Evolutionary conservation across 2,888 invertebrate species (phyloP).

Genomic region (Ramazzottius varieornatus): DNA sequence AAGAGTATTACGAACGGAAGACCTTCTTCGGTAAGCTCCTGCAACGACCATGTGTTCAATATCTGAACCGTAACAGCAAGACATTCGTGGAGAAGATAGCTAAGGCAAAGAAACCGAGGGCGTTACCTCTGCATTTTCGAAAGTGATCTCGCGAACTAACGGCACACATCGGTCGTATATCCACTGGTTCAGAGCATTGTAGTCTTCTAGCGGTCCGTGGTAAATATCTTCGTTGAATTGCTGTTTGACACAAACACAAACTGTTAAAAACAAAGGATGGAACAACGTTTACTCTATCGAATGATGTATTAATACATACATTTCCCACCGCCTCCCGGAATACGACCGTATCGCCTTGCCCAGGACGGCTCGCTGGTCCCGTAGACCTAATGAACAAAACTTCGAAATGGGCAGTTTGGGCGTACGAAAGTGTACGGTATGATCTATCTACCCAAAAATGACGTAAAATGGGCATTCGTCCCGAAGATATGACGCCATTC

Average conservation of each 20-base stretch:
- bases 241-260: not conserved
- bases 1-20: constrained; percentile 90
- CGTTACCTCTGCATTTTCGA: constrained; percentile 82
- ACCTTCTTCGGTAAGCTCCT: constrained; percentile 86
- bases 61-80: not conserved
- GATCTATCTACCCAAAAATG: constrained; percentile 42
- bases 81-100: not conserved
- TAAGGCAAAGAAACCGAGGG: not conserved
- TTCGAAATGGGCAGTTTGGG: not conserved
- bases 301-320: not conserved
- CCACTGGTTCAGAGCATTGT: not conserved
- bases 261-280: not conserved
- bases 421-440: not conserved
- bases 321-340: not conserved
- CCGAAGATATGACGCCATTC: constrained; percentile 54
- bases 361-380: constrained; percentile 9
- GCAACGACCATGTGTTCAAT: constrained; percentile 3
- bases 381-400: constrained; percentile 9
- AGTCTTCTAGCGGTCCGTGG: not conserved
- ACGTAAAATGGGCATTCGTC: constrained; percentile 85
- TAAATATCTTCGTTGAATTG: not conserved
- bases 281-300: not conserved
- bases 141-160: constrained; percentile 87
- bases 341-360: not conserved
- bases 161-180: constrained; percentile 61